Evolutionary conservation across 2,113 vertebrate genomes (phyloP).

Genomic region (Trichomycterus rosablanca): DNA sequence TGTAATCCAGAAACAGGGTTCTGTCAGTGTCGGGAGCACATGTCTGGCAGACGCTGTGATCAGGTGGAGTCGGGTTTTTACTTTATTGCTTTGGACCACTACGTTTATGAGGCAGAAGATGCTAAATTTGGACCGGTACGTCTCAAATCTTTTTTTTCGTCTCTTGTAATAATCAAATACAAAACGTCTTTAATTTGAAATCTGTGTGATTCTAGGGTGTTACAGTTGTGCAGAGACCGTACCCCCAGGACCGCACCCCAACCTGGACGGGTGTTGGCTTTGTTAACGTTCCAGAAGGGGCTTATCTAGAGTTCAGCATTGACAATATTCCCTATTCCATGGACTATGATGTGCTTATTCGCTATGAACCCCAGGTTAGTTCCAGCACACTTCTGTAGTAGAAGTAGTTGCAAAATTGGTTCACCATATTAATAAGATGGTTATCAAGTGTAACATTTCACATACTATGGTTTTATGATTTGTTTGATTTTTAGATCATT

Average conservation of each 20-base stretch:
- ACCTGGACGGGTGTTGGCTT: conserved; percentile 95
- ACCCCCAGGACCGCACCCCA: conserved; percentile 77
- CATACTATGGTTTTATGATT: no score
- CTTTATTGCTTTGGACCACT: conserved; percentile 90
- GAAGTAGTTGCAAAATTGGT: no score
- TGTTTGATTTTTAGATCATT: no score
- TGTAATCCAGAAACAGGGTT: conserved; percentile 85
- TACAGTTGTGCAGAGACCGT: conserved; percentile 74
- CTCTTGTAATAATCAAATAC: neutral
- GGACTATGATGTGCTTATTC: conserved; percentile 91
- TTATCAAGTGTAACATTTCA: no score
- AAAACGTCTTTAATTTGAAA: neutral
- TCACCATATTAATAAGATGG: no score
- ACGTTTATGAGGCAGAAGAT: conserved; percentile 91
- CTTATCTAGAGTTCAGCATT: conserved; percentile 84
- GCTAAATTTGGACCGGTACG: conserved; percentile 81
- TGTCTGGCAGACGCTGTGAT: conserved; percentile 87
- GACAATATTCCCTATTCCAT: conserved; percentile 91
- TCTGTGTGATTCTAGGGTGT: conserved; percentile 68
- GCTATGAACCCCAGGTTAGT: conserved; percentile 92
- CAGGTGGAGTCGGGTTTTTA: conserved; percentile 92
- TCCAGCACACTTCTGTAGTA: neutral
- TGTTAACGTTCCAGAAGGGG: conserved; percentile 87
- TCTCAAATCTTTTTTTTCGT: neutral
- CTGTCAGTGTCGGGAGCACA: conserved; percentile 82